A percentile compares a stretch with the other conserved stretches of the same genome.
Evolutionary conservation across 1,140 invertebrate species (phyloP).

Genomic region (Neodiprion pinetum): DNA sequence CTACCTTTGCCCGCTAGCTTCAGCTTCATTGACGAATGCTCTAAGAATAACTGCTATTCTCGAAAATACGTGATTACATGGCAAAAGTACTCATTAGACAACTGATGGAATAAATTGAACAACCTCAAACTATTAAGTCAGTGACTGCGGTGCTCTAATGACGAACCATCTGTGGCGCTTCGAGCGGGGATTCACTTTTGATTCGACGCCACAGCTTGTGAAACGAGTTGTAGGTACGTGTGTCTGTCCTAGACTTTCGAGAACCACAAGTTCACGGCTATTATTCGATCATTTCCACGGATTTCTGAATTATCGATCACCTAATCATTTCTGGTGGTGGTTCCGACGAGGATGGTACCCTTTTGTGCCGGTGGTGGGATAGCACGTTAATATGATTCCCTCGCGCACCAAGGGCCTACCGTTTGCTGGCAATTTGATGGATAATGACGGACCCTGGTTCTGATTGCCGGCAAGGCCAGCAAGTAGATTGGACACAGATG

Average conservation of each 20-base stretch:
- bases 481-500: slow-evolving; percentile 5
- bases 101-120: too few relatives aligned
- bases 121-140: too few relatives aligned
- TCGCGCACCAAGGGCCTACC: not conserved
- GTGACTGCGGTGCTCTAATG: too few relatives aligned
- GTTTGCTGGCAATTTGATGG: slow-evolving; percentile 16
- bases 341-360: slow-evolving; percentile 2
- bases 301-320: slow-evolving; percentile 46
- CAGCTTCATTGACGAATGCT: too few relatives aligned
- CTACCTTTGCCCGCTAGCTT: too few relatives aligned
- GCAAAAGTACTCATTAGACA: too few relatives aligned
- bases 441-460: slow-evolving; percentile 14
- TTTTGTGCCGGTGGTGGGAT: not conserved
- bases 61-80: too few relatives aligned
- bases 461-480: slow-evolving; percentile 6
- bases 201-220: not conserved
- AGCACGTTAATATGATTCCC: slow-evolving; percentile 6
- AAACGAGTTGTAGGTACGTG: not conserved
- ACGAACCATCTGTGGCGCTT: too few relatives aligned
- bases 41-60: too few relatives aligned
- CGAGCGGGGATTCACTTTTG: not conserved
- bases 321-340: slow-evolving; percentile 51
- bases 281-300: slow-evolving; percentile 43
- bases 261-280: slow-evolving; percentile 34
- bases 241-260: not conserved